Evolutionary conservation across 2,888 invertebrate genomes (phyloP), one percentile per base, ranked within the genome.

Genomic region (Gymnoscelis rufifasciata): DNA sequence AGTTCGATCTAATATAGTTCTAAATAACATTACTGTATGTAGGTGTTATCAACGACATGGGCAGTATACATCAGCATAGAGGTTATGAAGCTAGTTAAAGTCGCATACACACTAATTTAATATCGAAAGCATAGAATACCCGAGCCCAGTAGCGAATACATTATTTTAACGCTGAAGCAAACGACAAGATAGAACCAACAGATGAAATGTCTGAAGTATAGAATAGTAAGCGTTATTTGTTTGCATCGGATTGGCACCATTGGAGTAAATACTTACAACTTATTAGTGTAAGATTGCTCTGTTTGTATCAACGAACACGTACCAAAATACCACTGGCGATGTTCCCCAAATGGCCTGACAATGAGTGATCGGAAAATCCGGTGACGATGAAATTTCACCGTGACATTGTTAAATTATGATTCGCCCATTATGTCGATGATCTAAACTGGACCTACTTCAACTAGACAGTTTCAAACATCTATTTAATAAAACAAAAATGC

Each of bases 61-160:
- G 83, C 82, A 57, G 52, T 53, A 80, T 83, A 87, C 81, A 86
- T 81, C 81, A 86, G 88, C 87, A 84, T 83, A 88, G 80, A 83
- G 71, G 75, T 81, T 84, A 87, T 81, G 74, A 88, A 88, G 88
- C 88, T 87, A 78, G 76, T 82, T 78, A 83, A 76, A 78, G 70
- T 83, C 80, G 86, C 87, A 87, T 86, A 86, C 84, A 84, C 83
- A 86, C 86, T 84, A 86, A 80, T 78, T 82, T 80, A 83, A 87
- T 87, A 88, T 84, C 76, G 82, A 86, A 88, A 88, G 88, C 88
- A 86, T 83, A 87, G 86, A 82, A 81, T 83, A 84, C 87, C 87
- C 86, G 86, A 86, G 87, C 86, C 87, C 86, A 82, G 71, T 84
- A 87, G 87, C 87, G 81, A 76, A 73, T 73, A 83, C 77, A 83